These are phyloP conservation scores for Leucopsar rothschildi DNA, from an alignment of 2,113 vertebrate species.

Conservation along the genomic window DNA sequence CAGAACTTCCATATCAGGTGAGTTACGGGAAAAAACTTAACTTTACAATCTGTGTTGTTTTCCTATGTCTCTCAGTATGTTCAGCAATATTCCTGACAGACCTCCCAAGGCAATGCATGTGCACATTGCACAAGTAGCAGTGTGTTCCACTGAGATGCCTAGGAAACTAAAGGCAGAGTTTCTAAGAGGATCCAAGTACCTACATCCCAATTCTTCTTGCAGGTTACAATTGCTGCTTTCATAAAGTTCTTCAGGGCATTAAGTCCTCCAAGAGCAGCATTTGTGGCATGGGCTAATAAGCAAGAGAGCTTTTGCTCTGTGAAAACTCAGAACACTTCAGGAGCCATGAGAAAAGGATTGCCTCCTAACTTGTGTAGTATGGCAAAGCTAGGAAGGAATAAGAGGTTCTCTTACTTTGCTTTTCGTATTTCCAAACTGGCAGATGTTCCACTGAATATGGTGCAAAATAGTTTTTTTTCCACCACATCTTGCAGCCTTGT, in stretches of 20 bases:
- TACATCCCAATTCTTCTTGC: neutral
- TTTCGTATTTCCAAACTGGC: neutral
- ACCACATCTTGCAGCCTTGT: neutral
- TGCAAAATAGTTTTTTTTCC: neutral
- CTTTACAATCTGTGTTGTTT: neutral
- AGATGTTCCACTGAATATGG: neutral
- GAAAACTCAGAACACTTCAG: neutral
- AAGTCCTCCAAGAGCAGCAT: neutral
- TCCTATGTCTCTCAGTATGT: neutral
- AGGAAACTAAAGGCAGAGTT: neutral
- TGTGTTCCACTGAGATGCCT: neutral
- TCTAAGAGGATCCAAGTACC: neutral
- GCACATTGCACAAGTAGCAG: neutral
- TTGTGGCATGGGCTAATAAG: neutral
- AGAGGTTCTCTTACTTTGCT: neutral
- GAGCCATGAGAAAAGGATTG: neutral
- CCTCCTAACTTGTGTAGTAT: neutral
- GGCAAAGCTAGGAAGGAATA: neutral
- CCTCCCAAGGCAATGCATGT: neutral
- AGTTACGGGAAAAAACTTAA: neutral
- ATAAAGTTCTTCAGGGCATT: neutral
- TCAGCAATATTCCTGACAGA: neutral
- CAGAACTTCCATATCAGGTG: conserved; percentile 99
- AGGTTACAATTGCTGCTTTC: neutral
- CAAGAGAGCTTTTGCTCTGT: neutral